Conservation (phyloP, 2,888 invertebrate genomes). For the Macrosiphum euphorbiae region DNA sequence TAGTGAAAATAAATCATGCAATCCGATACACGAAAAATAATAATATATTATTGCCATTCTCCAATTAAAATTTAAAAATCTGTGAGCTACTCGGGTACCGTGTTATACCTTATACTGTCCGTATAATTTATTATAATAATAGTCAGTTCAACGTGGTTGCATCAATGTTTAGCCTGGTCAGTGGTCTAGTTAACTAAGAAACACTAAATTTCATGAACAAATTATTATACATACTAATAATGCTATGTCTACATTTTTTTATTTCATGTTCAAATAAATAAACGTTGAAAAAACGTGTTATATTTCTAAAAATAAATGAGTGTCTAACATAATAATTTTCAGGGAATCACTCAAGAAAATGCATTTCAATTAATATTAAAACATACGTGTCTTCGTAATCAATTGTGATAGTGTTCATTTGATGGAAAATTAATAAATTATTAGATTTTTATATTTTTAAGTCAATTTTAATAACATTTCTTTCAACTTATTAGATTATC, state of each 20-base stretch:
- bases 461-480: neutral
- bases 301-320: neutral
- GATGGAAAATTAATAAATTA: neutral
- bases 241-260: neutral
- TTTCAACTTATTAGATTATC: neutral
- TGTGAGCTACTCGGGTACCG: neutral
- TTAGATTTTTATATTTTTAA: neutral
- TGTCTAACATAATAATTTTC: neutral
- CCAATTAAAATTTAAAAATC: conserved; percentile 2
- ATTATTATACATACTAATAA: neutral
- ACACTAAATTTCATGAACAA: neutral
- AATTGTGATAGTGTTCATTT: neutral
- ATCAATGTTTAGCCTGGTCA: neutral
- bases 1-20: neutral
- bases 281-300: neutral
- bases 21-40: neutral
- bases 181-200: neutral
- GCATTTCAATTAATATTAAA: neutral
- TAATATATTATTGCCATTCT: neutral
- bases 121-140: neutral
- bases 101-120: neutral
- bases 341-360: neutral
- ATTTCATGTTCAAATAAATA: neutral
- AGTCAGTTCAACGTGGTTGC: neutral
- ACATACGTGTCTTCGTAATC: neutral